Evolutionary conservation across 2,113 vertebrate species (phyloP).

Genomic region (Muscicapa adusta): DNA sequence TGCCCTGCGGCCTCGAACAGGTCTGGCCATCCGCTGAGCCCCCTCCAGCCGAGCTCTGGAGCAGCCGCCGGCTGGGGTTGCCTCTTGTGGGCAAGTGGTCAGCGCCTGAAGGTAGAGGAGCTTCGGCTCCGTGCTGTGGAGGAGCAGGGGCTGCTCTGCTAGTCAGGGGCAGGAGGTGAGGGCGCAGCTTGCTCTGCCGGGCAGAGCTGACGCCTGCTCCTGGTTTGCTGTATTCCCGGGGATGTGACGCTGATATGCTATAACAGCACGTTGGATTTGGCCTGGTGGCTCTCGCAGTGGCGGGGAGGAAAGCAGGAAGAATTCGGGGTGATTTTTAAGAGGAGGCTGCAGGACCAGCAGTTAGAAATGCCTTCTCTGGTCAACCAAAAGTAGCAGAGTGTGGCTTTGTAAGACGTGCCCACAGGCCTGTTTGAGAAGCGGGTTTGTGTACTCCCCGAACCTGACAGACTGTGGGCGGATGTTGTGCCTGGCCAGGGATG

Average conservation of each 20-base stretch:
- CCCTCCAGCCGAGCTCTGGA: not conserved
- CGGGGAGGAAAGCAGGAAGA: not conserved
- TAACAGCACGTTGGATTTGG: accelerated
- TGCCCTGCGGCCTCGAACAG: not conserved
- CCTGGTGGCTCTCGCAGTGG: not conserved
- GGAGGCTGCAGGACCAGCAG: not conserved
- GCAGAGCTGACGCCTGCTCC: not conserved
- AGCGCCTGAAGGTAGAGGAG: not conserved
- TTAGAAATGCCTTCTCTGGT: not conserved
- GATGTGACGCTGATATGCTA: accelerated
- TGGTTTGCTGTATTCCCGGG: accelerated
- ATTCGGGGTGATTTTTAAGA: not conserved
- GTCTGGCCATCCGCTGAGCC: not conserved
- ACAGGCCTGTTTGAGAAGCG: not conserved
- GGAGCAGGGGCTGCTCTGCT: not conserved
- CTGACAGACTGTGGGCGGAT: not conserved
- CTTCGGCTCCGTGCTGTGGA: not conserved
- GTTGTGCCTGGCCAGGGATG: not conserved
- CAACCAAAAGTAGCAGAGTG: accelerated
- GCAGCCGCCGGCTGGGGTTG: too few relatives aligned
- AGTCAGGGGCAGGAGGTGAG: accelerated
- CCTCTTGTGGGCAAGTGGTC: not conserved
- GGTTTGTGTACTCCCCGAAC: not conserved
- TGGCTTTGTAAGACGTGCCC: not conserved
- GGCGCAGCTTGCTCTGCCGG: not conserved